Percentiles rank a stretch among this genome's conserved stretches.
Evolutionary conservation across 2,113 vertebrate genomes (phyloP).

Genomic region (Heteronetta atricapilla): DNA sequence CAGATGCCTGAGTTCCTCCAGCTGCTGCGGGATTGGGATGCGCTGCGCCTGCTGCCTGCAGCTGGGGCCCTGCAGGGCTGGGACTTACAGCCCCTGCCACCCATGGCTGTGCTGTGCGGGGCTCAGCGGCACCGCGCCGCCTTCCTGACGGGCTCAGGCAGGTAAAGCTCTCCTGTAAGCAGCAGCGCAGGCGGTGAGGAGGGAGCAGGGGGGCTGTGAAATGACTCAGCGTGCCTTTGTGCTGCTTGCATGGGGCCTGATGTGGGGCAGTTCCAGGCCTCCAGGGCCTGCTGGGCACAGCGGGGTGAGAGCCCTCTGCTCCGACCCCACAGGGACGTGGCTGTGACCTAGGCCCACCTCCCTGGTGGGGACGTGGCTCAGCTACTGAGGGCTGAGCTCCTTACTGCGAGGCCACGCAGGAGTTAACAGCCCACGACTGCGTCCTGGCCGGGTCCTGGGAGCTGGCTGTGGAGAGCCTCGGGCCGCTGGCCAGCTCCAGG

Average conservation of each 20-base stretch:
- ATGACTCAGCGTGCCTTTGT: not conserved
- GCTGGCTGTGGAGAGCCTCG: not conserved
- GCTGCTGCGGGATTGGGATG: fast-evolving
- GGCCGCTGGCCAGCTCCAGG: not conserved
- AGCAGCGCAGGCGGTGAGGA: not conserved
- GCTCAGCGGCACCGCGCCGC: not conserved
- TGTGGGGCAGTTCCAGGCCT: fast-evolving
- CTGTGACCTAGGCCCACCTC: too few relatives aligned
- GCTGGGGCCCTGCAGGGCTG: not conserved
- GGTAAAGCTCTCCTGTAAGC: not conserved
- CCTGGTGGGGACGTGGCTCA: not conserved
- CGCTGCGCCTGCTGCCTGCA: fast-evolving
- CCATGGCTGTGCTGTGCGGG: fast-evolving
- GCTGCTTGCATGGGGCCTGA: not conserved
- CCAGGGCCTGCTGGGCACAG: not conserved
- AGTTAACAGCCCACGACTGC: not conserved
- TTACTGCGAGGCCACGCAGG: not conserved
- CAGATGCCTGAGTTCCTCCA: fast-evolving
- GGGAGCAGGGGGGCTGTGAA: not conserved
- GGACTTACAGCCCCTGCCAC: fast-evolving
- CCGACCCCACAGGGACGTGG: fast-evolving
- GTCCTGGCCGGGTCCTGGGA: fast-evolving
- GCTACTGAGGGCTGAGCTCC: not conserved
- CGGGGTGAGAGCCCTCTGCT: fast-evolving
- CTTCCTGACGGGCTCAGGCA: not conserved